Base-by-base conservation (phyloP, 2,888 invertebrate species). In the Acrobasis repandana region DNA sequence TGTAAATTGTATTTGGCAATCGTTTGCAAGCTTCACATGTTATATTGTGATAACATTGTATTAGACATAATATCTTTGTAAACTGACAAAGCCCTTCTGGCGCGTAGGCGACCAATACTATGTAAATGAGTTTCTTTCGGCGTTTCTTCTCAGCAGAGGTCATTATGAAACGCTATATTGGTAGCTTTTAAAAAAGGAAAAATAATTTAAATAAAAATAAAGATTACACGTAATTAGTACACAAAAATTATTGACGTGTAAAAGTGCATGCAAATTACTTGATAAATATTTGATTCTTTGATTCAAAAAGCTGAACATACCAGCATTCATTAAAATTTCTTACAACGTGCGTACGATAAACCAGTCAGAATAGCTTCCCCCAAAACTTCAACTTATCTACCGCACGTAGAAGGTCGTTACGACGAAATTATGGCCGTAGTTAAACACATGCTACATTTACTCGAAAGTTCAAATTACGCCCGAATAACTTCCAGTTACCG, bases 371-470 rank as follows among this genome's bases (percentile, higher is more conserved):
- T 84, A 86, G 80, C 80, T 83, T 80, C 73, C 79, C 78, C 85
- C 83, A 88, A 88, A 91, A 90, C 88, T 90, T 90, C 80, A 80
- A 89, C 86, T 91, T 91, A 91, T 91, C 91, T 90, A 82, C 74
- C 86, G 81, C 90, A 88, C 91, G 90, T 90, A 87, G 86, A 71
- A 74, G 88, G 88, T 88, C 90, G 90, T 90, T 90, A 87, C 82
- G 81, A 74, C 76, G 76, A 82, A 91, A 89, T 90, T 90, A 90
- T 88, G 83, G 86, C 79, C 71, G 83, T 76, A 88, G 90, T 89
- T 88, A 85, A 90, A 89, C 91, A 91, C 90, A 91, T 91, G 90
- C 85, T 87, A 90, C 90, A 87, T 90, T 90, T 88, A 88, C 82
- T 87, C 79, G 86, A 88, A 90, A 90, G 85, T 90, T 87, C 88